Base-by-base conservation (phyloP, 2,797 vertebrate species). In the Cephalopachus bancanus region DNA sequence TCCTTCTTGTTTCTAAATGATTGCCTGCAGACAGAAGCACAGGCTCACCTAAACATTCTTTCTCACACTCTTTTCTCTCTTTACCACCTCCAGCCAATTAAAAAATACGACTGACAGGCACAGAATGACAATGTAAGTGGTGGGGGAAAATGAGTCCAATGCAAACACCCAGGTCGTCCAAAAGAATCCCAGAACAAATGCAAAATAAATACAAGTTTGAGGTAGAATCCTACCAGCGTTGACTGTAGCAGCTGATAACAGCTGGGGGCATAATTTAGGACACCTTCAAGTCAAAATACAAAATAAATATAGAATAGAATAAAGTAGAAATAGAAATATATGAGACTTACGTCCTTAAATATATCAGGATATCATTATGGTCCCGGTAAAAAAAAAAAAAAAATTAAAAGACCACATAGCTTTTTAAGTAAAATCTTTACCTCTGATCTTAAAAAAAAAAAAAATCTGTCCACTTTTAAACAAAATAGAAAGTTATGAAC, bases 1-100 rank as follows among this genome's bases (percentile, higher is more conserved):
- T 91, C 78, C 96, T 96, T 80, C 55, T 71, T 51, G 57, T 30
- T 89, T 76, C 53, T 80, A 86, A 97, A 91, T 51, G 85, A 92
- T 57, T 64, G 93, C 93, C 96, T 91, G 33, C 26, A 85, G 95
- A 69, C 51, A 86, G 49, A 80, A 44, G 51, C 37, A n/a, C 22
- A 0, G 19, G 12, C 33, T 20, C 78, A 59, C 64, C 37, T 53
- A 94, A 83, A 75, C 94, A 79, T 62, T 60, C 81, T 79, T 96
- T 57, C 83, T 76, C 64, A 59, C 74, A n/a, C 49, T 83, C 76
- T 72, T 60, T 69, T 76, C 65, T 88, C 83, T 74, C 80, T 75
- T 9, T 3, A 60, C 83, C 51, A 57, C 67, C 24, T 72, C 24
- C 49, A 49, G 20, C 64, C 81, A 79, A 49, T 89, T 83, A 87